Percentiles rank a stretch among this genome's conserved stretches.
These are phyloP conservation scores for Lates calcarifer DNA, from an alignment of 2,113 vertebrate species.

Conservation along the genomic window DNA sequence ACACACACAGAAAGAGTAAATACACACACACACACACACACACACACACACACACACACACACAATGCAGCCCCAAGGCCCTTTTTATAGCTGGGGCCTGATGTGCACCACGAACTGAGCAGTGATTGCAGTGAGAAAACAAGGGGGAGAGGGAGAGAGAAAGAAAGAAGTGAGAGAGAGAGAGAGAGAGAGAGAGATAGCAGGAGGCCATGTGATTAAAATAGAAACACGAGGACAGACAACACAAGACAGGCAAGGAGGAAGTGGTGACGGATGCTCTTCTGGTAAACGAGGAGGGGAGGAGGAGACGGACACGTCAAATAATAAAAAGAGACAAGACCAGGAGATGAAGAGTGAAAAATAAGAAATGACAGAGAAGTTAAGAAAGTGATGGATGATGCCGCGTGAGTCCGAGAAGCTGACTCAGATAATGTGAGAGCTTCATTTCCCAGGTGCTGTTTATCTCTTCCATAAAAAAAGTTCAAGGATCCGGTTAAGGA, in stretches of 20 bases:
- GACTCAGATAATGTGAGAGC: constrained; percentile 2
- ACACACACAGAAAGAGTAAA: constrained; percentile 5
- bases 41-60: constrained; percentile 19
- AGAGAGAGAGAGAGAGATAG: background rate
- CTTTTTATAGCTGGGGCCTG: constrained; percentile 10
- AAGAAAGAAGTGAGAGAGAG: background rate
- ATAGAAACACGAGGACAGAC: constrained; percentile 35
- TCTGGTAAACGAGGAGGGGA: constrained; percentile 5
- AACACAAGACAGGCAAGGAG: constrained; percentile 13
- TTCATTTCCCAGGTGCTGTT: constrained; percentile 7
- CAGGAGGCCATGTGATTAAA: constrained; percentile 29
- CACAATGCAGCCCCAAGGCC: constrained; percentile 9
- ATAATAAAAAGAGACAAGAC: constrained; percentile 34
- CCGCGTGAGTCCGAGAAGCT: background rate
- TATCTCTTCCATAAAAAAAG: background rate
- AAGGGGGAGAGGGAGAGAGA: background rate
- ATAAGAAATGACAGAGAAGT: constrained; percentile 1
- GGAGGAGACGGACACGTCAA: background rate
- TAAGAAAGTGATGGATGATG: constrained; percentile 18
- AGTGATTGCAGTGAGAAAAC: constrained; percentile 8
- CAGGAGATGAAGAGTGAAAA: constrained; percentile 27
- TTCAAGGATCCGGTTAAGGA: background rate
- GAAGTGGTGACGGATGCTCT: constrained; percentile 34
- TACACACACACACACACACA: constrained; percentile 7
- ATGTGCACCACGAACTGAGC: constrained; percentile 15